Evolutionary conservation across 92 coral and sea anemone species (phyloP).

Genomic region (Palythoa heliodiscus): DNA sequence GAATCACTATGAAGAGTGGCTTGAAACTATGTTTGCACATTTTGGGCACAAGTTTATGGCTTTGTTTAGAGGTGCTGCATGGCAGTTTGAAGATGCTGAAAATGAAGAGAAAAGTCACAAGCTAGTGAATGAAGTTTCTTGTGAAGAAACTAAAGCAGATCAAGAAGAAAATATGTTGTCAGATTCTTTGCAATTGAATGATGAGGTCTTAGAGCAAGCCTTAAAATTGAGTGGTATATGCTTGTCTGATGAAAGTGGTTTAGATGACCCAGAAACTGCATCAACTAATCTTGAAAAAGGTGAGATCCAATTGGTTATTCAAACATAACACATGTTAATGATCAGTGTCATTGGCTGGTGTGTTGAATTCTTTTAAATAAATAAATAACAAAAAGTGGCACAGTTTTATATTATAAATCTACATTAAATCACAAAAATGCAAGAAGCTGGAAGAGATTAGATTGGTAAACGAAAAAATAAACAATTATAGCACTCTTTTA

Average conservation of each 20-base stretch:
- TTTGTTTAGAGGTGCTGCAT: constrained; percentile 58
- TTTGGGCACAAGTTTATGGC: constrained; percentile 69
- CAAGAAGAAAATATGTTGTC: neutral
- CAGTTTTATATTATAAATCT: too few species aligned
- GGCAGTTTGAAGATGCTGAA: constrained; percentile 54
- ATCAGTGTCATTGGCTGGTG: too few species aligned
- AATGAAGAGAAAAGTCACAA: neutral
- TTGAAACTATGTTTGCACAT: constrained; percentile 66
- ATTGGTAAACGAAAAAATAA: too few species aligned
- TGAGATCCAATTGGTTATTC: neutral
- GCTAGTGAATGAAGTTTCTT: neutral
- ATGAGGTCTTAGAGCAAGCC: neutral
- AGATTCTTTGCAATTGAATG: neutral
- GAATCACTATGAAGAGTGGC: constrained; percentile 63
- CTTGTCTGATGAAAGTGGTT: neutral
- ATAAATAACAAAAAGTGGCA: too few species aligned
- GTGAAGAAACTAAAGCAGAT: neutral
- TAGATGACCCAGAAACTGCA: neutral
- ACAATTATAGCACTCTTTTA: neutral
- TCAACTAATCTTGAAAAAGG: neutral
- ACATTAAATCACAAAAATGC: neutral
- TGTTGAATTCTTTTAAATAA: too few species aligned
- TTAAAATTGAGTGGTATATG: neutral
- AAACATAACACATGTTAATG: neutral
- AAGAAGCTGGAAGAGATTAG: too few species aligned